A percentile compares a stretch with the other conserved stretches of the same genome.
phyloP scores from a whole-genome alignment of 2,797 vertebrate genomes.

The Cyclura pinguis region DNA sequence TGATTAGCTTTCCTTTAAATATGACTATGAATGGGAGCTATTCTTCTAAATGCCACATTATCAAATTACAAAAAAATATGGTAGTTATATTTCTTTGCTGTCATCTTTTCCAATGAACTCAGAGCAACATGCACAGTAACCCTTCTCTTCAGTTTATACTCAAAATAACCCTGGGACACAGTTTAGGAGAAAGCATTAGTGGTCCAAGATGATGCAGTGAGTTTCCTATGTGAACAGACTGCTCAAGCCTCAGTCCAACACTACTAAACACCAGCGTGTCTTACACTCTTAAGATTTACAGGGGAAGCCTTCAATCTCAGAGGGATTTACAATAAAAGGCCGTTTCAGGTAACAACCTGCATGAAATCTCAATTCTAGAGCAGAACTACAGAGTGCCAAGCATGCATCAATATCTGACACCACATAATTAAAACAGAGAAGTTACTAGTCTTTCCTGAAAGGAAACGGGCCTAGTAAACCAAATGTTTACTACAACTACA shows the following conservation, averaged over 20 bases:
- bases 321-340: background rate
- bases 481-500: conserved; percentile 49
- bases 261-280: background rate
- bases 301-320: background rate
- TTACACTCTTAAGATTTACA: background rate
- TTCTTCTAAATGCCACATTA: background rate
- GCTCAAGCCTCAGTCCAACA: background rate
- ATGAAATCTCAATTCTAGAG: background rate
- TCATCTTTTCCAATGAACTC: background rate
- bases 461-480: background rate
- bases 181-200: background rate
- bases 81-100: too few relatives aligned
- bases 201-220: background rate
- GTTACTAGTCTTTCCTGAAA: background rate
- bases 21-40: background rate
- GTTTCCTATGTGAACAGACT: background rate
- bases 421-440: background rate
- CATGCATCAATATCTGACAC: background rate
- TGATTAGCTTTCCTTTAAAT: background rate
- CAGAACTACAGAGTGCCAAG: background rate
- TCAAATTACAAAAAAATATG: background rate
- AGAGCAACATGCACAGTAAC: background rate
- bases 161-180: background rate
- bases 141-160: background rate
- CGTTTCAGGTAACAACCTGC: background rate